phyloP scores from a whole-genome alignment of 2,113 vertebrate species.

The Glaucidium brasilianum region DNA sequence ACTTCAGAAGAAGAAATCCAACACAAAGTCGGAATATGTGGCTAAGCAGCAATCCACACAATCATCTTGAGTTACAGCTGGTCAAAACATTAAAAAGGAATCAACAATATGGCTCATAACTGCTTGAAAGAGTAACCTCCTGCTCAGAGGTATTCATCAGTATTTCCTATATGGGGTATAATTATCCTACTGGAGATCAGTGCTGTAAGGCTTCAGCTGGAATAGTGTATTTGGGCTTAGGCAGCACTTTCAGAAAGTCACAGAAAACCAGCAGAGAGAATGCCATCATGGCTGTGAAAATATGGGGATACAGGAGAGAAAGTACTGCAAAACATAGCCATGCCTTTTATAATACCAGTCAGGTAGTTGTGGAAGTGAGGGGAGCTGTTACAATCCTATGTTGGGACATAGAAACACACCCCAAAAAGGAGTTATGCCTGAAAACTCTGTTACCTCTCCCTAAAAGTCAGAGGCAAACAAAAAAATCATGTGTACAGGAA shows the following conservation, averaged over 20 bases:
- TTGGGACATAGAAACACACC: not conserved
- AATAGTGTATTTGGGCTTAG: not conserved
- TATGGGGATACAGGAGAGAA: not conserved
- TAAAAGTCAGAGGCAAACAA: not conserved
- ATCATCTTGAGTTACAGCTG: not conserved
- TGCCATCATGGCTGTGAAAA: not conserved
- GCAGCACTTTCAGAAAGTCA: not conserved
- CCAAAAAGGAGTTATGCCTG: not conserved
- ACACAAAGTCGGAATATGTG: not conserved
- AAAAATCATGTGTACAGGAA: not conserved
- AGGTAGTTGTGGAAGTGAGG: not conserved
- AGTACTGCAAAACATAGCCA: not conserved
- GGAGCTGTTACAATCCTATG: not conserved
- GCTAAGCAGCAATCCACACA: constrained; percentile 4
- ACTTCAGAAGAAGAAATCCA: not conserved
- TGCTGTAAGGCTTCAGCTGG: not conserved
- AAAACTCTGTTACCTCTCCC: not conserved
- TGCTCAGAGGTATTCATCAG: not conserved
- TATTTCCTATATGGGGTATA: not conserved
- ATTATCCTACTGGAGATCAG: not conserved
- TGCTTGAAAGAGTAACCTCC: not conserved
- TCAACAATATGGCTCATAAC: not conserved
- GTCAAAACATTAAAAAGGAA: not conserved
- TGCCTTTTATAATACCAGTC: not conserved
- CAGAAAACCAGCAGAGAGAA: not conserved